Percentiles rank a stretch among this genome's conserved stretches.
Conservation (phyloP, 2,797 vertebrate species). For the Threskiornis aethiopicus region DNA sequence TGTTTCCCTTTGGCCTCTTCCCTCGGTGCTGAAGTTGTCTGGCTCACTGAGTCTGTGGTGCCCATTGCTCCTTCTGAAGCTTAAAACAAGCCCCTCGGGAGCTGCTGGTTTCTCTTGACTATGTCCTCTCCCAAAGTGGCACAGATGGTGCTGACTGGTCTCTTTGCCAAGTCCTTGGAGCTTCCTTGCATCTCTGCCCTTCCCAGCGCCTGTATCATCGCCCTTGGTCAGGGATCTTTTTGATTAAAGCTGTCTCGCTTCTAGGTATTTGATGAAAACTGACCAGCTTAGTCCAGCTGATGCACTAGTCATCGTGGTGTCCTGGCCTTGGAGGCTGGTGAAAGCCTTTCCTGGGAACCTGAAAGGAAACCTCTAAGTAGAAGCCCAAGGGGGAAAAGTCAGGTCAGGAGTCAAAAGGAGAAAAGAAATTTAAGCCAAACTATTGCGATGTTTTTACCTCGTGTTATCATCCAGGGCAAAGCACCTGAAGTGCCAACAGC, state of each 20-base stretch:
- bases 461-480: neutral
- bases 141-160: neutral
- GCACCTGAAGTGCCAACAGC: neutral
- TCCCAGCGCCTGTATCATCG: neutral
- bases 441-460: neutral
- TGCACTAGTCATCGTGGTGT: accelerated
- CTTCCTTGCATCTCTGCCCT: neutral
- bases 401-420: neutral
- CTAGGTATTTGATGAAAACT: neutral
- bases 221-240: neutral
- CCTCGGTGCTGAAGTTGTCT: neutral
- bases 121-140: neutral
- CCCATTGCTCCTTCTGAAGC: neutral
- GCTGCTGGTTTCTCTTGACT: neutral
- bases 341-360: neutral
- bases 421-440: neutral
- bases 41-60: neutral
- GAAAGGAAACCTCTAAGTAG: neutral
- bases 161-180: neutral
- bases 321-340: neutral
- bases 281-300: neutral
- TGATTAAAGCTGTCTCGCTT: neutral
- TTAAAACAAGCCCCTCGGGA: neutral
- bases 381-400: neutral
- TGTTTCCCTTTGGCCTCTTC: neutral